A percentile compares a stretch with the other conserved stretches of the same genome.
phyloP scores from a whole-genome alignment of 2,113 vertebrate species.

The Pollachius pollachius region DNA sequence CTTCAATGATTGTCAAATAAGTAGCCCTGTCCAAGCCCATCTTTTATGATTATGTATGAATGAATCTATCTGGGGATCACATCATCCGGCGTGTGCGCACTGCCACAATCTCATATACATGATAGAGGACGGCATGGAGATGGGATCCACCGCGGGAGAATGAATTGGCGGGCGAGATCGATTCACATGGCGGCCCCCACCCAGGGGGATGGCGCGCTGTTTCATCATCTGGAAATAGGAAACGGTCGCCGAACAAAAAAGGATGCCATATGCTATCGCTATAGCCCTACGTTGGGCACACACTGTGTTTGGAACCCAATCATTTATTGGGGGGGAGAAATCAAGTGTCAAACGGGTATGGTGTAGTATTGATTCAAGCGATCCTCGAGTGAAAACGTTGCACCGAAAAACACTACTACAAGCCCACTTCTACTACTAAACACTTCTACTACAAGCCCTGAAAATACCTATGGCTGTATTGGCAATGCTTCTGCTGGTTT shows the following conservation, averaged over 20 bases:
- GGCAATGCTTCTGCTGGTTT: constrained; percentile 25
- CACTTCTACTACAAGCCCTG: constrained; percentile 36
- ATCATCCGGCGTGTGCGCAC: constrained; percentile 59
- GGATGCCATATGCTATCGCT: constrained; percentile 19
- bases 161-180: constrained; percentile 37
- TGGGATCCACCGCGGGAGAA: constrained; percentile 51
- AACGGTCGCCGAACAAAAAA: neutral
- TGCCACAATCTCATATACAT: constrained; percentile 58
- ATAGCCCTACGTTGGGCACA: constrained; percentile 2
- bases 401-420: constrained; percentile 10
- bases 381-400: neutral
- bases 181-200: constrained; percentile 35
- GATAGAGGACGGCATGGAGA: constrained; percentile 62
- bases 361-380: neutral
- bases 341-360: no score
- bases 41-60: constrained; percentile 72
- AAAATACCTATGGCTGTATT: constrained; percentile 31
- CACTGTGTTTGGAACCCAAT: neutral
- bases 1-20: constrained; percentile 76
- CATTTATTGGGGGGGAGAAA: no score
- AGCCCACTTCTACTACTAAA: no score
- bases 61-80: constrained; percentile 65
- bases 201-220: constrained; percentile 41
- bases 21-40: constrained; percentile 73
- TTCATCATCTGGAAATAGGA: constrained; percentile 26